phyloP scores from a whole-genome alignment of 2,113 vertebrate species.

The Alaudala cheleensis region DNA sequence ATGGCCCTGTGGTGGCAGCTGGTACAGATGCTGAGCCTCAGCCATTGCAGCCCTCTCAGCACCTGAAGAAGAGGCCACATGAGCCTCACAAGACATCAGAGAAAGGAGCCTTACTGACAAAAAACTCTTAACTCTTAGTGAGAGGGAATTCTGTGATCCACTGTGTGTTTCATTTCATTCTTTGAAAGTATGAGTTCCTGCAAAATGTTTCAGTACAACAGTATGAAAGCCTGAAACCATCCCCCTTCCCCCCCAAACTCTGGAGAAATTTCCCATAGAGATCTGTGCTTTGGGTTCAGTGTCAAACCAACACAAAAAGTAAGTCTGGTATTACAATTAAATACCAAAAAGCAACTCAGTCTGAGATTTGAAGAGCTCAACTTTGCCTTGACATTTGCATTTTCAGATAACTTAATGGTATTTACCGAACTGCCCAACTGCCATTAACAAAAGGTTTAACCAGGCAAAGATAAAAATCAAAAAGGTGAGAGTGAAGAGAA shows the following conservation, averaged over 20 bases:
- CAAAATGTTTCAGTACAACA: background rate
- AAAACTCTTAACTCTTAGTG: background rate
- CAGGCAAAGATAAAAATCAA: background rate
- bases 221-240: background rate
- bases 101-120: background rate
- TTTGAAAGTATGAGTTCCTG: background rate
- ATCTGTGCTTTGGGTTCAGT: background rate
- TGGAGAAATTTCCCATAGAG: background rate
- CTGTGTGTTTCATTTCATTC: background rate
- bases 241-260: too few relatives aligned
- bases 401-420: background rate
- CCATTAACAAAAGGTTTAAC: background rate
- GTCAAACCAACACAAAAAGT: background rate
- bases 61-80: background rate
- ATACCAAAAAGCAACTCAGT: background rate
- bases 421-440: background rate
- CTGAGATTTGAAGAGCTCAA: background rate
- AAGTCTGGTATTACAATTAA: background rate
- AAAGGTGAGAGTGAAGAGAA: background rate
- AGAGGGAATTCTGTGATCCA: background rate
- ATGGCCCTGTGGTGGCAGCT: background rate
- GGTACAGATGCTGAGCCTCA: background rate
- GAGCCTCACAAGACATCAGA: background rate
- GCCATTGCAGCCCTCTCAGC: rapidly evolving
- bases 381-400: background rate